phyloP scores from a whole-genome alignment of 1,140 invertebrate genomes.

The Drosophila bocqueti region DNA sequence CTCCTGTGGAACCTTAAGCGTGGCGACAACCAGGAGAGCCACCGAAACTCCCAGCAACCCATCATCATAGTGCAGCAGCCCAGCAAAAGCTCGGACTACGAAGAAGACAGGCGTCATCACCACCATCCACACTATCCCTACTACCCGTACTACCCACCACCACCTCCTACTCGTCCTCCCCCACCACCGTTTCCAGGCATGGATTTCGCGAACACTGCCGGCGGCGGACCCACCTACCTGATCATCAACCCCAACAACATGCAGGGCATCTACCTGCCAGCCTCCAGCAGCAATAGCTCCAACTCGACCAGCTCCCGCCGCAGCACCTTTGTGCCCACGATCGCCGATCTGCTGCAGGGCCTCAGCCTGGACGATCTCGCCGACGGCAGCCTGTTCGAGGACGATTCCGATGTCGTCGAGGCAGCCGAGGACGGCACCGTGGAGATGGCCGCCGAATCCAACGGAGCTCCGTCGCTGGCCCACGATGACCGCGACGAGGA shows the following conservation, averaged over 20 bases:
- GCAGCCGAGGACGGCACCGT: conserved; percentile 7
- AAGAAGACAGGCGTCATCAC: conserved; percentile 22
- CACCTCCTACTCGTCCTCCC: conserved; percentile 16
- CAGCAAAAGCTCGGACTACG: conserved; percentile 4
- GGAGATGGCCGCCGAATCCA: background rate
- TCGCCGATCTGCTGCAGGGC: conserved; percentile 51
- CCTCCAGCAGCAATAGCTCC: conserved; percentile 7
- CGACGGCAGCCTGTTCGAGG: conserved; percentile 40
- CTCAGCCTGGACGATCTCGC: conserved; percentile 35
- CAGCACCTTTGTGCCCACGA: background rate
- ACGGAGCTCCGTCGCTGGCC: background rate
- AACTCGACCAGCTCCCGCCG: conserved; percentile 6
- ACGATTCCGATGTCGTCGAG: conserved; percentile 51
- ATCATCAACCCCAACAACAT: conserved; percentile 67
- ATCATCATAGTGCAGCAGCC: conserved; percentile 50
- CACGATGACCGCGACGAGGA: conserved; percentile 48
- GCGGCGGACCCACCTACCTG: conserved; percentile 28
- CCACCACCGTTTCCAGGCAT: conserved; percentile 8
- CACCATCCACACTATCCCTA: conserved; percentile 18
- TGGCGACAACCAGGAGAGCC: conserved; percentile 25
- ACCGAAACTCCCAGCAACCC: conserved; percentile 24
- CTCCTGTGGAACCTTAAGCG: conserved; percentile 44
- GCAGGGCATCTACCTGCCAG: conserved; percentile 44
- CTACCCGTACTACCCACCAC: conserved; percentile 37
- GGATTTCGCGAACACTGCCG: conserved; percentile 12